Evolutionary conservation across 2,888 invertebrate genomes (phyloP).

Genomic region (Dicranocentrus wangi): DNA sequence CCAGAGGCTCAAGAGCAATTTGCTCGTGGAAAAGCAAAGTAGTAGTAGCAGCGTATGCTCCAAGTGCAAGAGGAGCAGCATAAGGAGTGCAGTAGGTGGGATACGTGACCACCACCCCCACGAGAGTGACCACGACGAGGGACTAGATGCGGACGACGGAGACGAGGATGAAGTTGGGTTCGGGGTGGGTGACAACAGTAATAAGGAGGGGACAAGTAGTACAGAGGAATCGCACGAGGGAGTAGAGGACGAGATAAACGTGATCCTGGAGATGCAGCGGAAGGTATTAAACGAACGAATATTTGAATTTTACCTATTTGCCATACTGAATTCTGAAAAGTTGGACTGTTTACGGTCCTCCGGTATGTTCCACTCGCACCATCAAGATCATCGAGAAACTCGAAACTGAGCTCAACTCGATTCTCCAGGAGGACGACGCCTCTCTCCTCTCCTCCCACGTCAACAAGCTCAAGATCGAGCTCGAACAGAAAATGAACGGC

Average conservation of each 20-base stretch:
- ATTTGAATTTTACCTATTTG: conserved; percentile 33
- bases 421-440: background rate
- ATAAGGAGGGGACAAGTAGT: too few relatives aligned
- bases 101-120: too few relatives aligned
- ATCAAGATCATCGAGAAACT: conserved; percentile 31
- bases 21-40: too few relatives aligned
- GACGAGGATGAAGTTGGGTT: too few relatives aligned
- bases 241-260: conserved; percentile 1
- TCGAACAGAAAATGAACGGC: background rate
- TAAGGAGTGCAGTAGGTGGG: too few relatives aligned
- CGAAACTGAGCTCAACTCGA: conserved; percentile 13
- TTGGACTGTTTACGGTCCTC: background rate
- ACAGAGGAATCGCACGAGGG: background rate
- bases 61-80: conserved; percentile 6
- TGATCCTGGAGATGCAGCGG: conserved; percentile 27
- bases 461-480: background rate
- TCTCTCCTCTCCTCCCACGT: background rate
- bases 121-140: background rate
- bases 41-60: too few relatives aligned
- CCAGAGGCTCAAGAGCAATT: too few relatives aligned
- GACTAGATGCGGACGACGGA: conserved; percentile 21
- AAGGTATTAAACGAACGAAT: conserved; percentile 32
- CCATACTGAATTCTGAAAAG: background rate
- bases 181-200: background rate
- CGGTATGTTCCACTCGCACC: background rate